Evolutionary conservation across 2,888 invertebrate species (phyloP).

Genomic region (Branchipolynoe longqiensis): DNA sequence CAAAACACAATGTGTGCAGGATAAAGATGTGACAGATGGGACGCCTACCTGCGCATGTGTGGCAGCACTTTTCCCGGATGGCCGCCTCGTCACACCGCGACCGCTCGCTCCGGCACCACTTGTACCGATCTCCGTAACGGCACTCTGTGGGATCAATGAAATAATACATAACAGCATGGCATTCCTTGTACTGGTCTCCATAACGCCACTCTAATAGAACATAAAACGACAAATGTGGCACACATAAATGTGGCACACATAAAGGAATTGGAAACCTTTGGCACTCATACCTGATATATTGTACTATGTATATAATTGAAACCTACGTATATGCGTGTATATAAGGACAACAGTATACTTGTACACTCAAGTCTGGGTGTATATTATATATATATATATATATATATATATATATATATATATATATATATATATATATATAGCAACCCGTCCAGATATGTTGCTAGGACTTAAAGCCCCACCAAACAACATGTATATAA

Average conservation of each 20-base stretch:
- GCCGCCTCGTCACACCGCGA: neutral
- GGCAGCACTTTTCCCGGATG: conserved; percentile 23
- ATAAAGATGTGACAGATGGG: neutral
- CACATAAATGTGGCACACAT: too few species aligned
- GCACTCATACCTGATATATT: too few species aligned
- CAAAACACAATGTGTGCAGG: too few species aligned
- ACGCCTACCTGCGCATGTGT: conserved; percentile 18
- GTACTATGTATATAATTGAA: too few species aligned
- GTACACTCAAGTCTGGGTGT: too few species aligned
- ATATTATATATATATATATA: neutral
- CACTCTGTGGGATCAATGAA: conserved; percentile 56
- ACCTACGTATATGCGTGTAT: neutral
- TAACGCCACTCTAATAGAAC: neutral
- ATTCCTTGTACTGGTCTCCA: neutral
- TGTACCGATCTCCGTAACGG: conserved; percentile 61
- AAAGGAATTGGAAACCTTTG: too few species aligned
- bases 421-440: neutral
- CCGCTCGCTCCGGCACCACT: conserved; percentile 60
- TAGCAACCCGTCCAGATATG: neutral
- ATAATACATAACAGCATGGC: neutral
- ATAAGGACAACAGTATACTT: neutral
- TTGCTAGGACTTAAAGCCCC: too few species aligned
- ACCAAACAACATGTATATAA: too few species aligned
- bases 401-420: neutral
- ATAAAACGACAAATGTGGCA: too few species aligned